Evolutionary conservation across 2,888 invertebrate species (phyloP), one percentile per base, ranked within the genome.

Genomic region (Drosophila cognata): DNA sequence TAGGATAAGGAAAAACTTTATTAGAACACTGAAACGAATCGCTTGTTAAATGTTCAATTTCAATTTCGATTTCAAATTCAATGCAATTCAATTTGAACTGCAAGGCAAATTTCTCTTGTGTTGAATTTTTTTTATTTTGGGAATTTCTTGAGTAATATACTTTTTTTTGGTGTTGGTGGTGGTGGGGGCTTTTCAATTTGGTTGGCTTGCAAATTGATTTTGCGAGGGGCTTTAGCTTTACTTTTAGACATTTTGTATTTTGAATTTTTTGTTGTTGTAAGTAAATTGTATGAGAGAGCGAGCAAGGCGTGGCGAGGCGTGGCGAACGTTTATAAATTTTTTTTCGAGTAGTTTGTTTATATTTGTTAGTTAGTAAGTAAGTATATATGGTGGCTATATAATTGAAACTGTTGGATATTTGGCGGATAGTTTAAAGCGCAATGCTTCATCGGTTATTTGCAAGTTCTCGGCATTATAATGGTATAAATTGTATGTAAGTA

Each of bases 41-140:
- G 18, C 38, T 48, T 35, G 43, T 70, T 61, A 25, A 61, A 51
- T 57, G 63, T 57, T 67, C 59, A 53, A 61, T 66, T 43, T 43
- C 29, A 38, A 52, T 50, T 53, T 28, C 28, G 4, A 28, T 31
- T 70, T 70, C 2, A 28, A 56, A 29, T 68, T 57, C 56, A 74
- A 74, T 72, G 69, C 58, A 61, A 68, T 88, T 82, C 78, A 82
- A 84, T 86, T 76, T 74, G 66, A 86, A 82, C 81, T 82, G 81
- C 86, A 84, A 88, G 82, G 82, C 81, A 84, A 88, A 86, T 88
- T 86, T 86, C 50, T 74, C 55, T 68, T 68, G 67, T 78, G 57
- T 70, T 63, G 55, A 77, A 85, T 31, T 43, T 74, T 33, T 33
- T 33, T 33, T 29, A 7, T 33, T 33, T 33, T 43, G 74, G 79